These are phyloP conservation scores for Oasisia sp. DNA, from an alignment of 2,888 invertebrate genomes.

Conservation along the genomic window DNA sequence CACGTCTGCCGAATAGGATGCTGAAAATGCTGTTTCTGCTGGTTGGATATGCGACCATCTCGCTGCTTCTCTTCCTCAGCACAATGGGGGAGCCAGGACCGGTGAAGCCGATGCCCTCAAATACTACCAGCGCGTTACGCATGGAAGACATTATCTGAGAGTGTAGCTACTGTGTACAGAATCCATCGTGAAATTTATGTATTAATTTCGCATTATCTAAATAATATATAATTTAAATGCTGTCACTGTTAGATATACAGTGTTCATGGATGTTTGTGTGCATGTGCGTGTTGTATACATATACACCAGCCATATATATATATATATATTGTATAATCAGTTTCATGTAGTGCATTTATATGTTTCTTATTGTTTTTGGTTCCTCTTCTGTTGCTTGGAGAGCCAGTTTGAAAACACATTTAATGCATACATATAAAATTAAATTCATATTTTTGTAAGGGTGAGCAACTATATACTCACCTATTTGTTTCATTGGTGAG, in stretches of 20 bases:
- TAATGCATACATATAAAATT: no score
- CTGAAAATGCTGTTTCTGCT: conserved; percentile 58
- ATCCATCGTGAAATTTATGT: neutral
- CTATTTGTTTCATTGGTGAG: no score
- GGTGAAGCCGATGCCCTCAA: neutral
- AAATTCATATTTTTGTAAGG: no score
- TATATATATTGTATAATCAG: neutral
- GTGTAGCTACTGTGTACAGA: neutral
- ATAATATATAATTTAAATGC: no score
- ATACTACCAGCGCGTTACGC: neutral
- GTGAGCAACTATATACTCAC: no score
- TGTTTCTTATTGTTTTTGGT: neutral
- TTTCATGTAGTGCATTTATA: neutral
- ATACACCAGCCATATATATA: no score
- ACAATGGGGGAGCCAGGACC: neutral
- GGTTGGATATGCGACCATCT: conserved; percentile 56
- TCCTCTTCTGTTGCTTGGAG: no score
- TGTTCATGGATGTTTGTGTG: no score
- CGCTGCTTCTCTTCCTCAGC: conserved; percentile 43
- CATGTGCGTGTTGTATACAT: no score
- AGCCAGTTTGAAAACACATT: no score
- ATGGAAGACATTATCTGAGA: conserved; percentile 3
- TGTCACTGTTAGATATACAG: no score
- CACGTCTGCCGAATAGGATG: conserved; percentile 46
- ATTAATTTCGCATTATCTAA: no score